phyloP scores from a whole-genome alignment of 2,888 invertebrate species.

The Gortyna flavago region DNA sequence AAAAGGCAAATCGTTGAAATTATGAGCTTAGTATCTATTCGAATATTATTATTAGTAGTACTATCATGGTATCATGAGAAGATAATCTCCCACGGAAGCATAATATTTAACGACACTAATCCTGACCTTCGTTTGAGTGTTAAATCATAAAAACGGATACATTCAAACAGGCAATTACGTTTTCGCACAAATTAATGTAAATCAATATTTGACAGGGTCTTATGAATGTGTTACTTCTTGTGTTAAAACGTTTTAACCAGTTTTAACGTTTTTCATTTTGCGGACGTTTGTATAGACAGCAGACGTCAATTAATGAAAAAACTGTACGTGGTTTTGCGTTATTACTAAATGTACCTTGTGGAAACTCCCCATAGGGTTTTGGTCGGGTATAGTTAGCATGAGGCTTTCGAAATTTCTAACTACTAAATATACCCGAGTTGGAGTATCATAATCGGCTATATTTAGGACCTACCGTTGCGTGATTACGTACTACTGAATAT shows the following conservation, averaged over 20 bases:
- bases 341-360: no score
- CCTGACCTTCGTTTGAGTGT: constrained; percentile 12
- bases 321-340: no score
- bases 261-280: neutral
- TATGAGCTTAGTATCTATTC: neutral
- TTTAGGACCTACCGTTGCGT: no score
- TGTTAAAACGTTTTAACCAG: neutral
- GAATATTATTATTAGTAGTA: neutral
- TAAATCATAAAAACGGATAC: constrained; percentile 10
- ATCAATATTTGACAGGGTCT: constrained; percentile 31
- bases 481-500: no score
- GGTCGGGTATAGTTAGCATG: no score
- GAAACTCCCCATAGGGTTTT: no score
- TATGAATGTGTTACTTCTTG: constrained; percentile 9
- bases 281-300: neutral
- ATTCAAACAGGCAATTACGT: neutral
- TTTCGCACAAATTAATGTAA: constrained; percentile 1
- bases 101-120: constrained; percentile 4
- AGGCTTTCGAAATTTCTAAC: no score
- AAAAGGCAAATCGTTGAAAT: neutral
- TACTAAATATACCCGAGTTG: no score
- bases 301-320: no score
- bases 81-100: neutral
- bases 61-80: neutral
- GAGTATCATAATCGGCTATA: no score